Base-by-base conservation (phyloP, 1,140 invertebrate species). In the Grapholita molesta region DNA sequence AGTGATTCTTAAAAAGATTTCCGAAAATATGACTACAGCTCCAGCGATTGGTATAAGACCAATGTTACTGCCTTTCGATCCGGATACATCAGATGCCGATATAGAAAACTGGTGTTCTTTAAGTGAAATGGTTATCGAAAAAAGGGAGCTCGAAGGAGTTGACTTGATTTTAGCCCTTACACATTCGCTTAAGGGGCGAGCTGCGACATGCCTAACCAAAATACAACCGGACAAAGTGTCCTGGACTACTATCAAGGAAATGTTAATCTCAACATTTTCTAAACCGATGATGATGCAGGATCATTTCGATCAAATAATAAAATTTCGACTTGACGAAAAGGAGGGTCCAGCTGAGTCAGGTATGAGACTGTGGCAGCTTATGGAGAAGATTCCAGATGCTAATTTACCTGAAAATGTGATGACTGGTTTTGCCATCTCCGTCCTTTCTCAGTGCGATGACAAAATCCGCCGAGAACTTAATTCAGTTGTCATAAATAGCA, bases 241-340 rank as follows among this genome's bases (percentile, higher is more conserved):
- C 9, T 79, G 77, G 73, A 8, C 7, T 2, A 1, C 12, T 4
- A 65, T 80, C 0, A 76, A 76, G 55, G 55, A 78, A 18, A 53
- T 72, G 9, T 52, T 80, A 0, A 38, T 77, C 11, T 30, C 76
- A 15, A 75, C 21, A 25, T 77, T 80, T 70, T 25, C 71, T 0
- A 72, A 75, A 53, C 76, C 78, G 0, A 74, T 71, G 70, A 42
- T 72, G 33, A 72, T 76, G 7, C 78, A 80, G 67, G 78, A 79
- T 12, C 65, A 77, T 15, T 80, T 80, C 11, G 78, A 80, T 48
- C n/a, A 65, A 5, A 30, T 80, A 0, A 71, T 80, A 0, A 68
- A 66, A 52, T 80, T 80, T 64, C 71, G 68, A 15, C 18, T 78
- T 3, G 64, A 42, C 6, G 12, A 0, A 6, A 70, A 76, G 38